Percentiles rank a stretch among this genome's conserved stretches.
phyloP scores from a whole-genome alignment of 1,140 invertebrate genomes.

The Eupeodes corollae region DNA sequence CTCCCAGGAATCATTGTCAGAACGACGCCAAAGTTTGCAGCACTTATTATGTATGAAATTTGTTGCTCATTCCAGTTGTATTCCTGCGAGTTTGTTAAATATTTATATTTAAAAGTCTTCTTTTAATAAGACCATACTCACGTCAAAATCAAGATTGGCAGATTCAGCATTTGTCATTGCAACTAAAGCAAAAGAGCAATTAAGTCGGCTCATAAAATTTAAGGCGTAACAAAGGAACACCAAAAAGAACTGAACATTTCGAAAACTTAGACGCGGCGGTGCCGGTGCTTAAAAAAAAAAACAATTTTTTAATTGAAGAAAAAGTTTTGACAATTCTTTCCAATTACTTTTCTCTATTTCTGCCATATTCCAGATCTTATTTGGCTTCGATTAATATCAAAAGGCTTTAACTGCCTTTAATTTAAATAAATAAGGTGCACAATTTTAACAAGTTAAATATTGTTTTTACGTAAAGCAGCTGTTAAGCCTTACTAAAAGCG shows the following conservation, averaged over 20 bases:
- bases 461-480: no score
- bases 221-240: conserved; percentile 23
- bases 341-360: no score
- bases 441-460: no score
- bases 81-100: conserved; percentile 13
- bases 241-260: conserved; percentile 22
- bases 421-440: no score
- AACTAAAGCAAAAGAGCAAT: conserved; percentile 26
- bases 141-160: conserved; percentile 23
- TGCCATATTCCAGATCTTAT: no score
- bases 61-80: conserved; percentile 42
- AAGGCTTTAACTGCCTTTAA: no score
- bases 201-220: conserved; percentile 25
- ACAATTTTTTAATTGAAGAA: no score
- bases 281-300: conserved; percentile 13
- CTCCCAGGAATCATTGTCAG: conserved; percentile 52
- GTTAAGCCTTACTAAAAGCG: no score
- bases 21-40: conserved; percentile 53
- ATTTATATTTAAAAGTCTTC: no score
- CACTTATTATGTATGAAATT: conserved; percentile 45
- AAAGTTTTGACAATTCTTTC: no score
- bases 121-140: conserved; percentile 7
- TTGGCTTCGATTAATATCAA: no score
- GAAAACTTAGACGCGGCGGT: conserved; percentile 21
- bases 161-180: conserved; percentile 28